These are phyloP conservation scores for Trypoxylus dichotomus DNA, from an alignment of 1,140 invertebrate species.

Conservation along the genomic window DNA sequence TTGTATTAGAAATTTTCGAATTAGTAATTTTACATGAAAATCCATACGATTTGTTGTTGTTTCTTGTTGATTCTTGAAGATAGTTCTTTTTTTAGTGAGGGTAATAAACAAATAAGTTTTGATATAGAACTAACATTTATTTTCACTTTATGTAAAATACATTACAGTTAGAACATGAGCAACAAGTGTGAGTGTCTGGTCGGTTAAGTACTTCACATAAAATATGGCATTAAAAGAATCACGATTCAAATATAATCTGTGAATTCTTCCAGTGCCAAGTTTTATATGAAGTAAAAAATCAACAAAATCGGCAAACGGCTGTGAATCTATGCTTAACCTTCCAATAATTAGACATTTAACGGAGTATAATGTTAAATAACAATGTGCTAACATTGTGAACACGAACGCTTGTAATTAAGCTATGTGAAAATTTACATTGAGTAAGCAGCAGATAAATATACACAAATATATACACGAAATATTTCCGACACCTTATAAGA, in stretches of 20 bases:
- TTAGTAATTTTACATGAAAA: too few relatives aligned
- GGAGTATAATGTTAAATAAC: background rate
- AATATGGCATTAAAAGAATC: constrained; percentile 58
- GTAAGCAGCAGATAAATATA: too few relatives aligned
- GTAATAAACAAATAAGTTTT: too few relatives aligned
- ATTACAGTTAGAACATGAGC: too few relatives aligned
- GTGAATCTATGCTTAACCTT: background rate
- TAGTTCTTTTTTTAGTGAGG: too few relatives aligned
- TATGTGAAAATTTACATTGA: background rate
- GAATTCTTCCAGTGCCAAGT: constrained; percentile 60
- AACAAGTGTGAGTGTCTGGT: background rate
- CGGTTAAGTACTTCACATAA: constrained; percentile 39
- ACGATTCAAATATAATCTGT: constrained; percentile 56
- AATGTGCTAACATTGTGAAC: background rate
- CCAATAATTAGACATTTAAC: background rate
- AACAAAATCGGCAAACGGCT: background rate
- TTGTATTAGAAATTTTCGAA: too few relatives aligned
- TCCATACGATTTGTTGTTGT: too few relatives aligned
- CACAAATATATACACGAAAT: too few relatives aligned
- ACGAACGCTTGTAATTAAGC: background rate
- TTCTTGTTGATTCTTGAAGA: too few relatives aligned
- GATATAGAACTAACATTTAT: too few relatives aligned
- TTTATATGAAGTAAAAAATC: constrained; percentile 42
- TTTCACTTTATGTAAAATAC: too few relatives aligned
- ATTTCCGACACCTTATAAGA: too few relatives aligned